Evolutionary conservation across 2,113 vertebrate species (phyloP).

Genomic region (Sminthopsis crassicaudata): DNA sequence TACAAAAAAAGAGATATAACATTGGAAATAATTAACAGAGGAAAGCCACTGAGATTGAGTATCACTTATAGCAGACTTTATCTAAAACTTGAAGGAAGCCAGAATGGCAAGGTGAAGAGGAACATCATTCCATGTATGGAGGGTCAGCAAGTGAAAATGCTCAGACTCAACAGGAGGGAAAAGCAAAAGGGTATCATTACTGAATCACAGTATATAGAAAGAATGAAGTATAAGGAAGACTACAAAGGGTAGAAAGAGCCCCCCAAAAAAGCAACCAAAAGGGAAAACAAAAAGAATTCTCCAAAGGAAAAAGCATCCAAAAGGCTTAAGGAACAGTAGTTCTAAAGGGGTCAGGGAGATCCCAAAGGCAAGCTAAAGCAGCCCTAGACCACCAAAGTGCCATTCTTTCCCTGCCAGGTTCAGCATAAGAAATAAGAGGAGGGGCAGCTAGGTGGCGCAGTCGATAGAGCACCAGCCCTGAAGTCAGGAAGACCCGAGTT

Average conservation of each 20-base stretch:
- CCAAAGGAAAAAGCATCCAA: background rate
- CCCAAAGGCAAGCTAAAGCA: background rate
- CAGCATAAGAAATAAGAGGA: constrained; percentile 13
- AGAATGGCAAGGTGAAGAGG: background rate
- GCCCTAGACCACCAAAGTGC: background rate
- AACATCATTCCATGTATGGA: background rate
- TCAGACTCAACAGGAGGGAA: background rate
- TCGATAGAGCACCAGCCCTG: too few species aligned
- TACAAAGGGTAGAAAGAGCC: too few species aligned
- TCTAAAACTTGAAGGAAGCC: too few species aligned
- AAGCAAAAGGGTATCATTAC: background rate
- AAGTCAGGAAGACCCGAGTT: too few species aligned
- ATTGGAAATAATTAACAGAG: background rate
- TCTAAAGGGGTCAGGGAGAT: constrained; percentile 7
- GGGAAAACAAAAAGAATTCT: background rate
- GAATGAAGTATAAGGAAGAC: too few species aligned
- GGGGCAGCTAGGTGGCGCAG: too few species aligned
- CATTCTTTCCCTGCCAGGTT: background rate
- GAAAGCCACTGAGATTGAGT: background rate
- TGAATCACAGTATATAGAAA: background rate
- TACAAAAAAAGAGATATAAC: background rate
- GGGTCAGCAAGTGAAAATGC: background rate
- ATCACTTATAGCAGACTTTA: background rate
- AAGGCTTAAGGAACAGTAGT: constrained; percentile 13
- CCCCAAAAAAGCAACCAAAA: background rate